These are phyloP conservation scores for Condylura cristata DNA, from an alignment of 2,113 vertebrate species.

Conservation along the genomic window DNA sequence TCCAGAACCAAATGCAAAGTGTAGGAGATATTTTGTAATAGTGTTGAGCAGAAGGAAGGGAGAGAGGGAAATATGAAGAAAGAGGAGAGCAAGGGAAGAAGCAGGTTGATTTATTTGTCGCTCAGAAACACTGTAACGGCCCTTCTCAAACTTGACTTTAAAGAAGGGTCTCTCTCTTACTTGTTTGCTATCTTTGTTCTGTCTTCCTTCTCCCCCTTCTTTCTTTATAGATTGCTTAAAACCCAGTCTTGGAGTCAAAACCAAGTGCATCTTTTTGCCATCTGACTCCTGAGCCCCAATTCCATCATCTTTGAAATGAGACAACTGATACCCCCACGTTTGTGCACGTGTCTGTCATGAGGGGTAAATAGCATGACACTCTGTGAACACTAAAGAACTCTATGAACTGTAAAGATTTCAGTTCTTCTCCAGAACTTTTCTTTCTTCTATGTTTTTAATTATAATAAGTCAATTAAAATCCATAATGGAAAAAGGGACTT, in stretches of 20 bases:
- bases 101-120: background rate
- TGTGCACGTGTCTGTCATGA: background rate
- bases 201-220: background rate
- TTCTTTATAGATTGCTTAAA: background rate
- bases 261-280: background rate
- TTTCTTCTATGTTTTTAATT: slow-evolving; percentile 72
- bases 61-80: background rate
- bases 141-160: background rate
- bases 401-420: slow-evolving; percentile 54
- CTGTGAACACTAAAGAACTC: slow-evolving; percentile 11
- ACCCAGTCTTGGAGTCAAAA: background rate
- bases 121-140: background rate
- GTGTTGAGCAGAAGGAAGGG: background rate
- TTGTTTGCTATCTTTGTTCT: too few species aligned
- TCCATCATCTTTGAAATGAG: background rate
- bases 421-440: slow-evolving; percentile 54
- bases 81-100: background rate
- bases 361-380: background rate
- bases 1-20: background rate
- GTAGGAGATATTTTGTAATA: background rate
- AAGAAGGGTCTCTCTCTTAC: background rate
- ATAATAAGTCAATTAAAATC: slow-evolving; percentile 77
- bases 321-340: background rate
- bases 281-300: background rate
- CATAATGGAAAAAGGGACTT: slow-evolving; percentile 76